Base-by-base conservation (phyloP, 2,113 vertebrate species). In the Halcyon malimbica region DNA sequence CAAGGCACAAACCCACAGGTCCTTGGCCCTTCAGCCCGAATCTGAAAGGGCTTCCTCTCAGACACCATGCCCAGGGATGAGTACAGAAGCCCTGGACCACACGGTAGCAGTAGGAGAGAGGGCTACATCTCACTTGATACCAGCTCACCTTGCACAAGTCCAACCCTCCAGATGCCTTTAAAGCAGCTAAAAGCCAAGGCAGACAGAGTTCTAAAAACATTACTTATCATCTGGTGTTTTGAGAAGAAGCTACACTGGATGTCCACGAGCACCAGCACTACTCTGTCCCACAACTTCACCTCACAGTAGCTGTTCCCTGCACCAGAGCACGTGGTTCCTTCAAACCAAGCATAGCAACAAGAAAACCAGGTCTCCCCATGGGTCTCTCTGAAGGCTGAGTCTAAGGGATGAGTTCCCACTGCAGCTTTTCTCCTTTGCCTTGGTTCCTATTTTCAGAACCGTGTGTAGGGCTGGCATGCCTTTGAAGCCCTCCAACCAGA, bases 1-100 rank as follows among this genome's bases (percentile, higher is more conserved):
- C 57, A 33, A 65, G 53, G 48, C 17, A n/a, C 26, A 28, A 57
- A 60, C 10, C 5, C 31, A 23, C 1, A 7, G 3, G n/a, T 29
- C 19, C 37, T 39, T 16, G 8, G 6, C 23, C 11, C 13, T 74
- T 57, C 24, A 21, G n/a, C 8, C n/a, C 41, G 5, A 11, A 46
- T 75, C n/a, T 31, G 25, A 20, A 19, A 56, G 16, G 16, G 24
- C 0, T 48, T 76, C 24, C 5, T 41, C 44, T 39, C 1, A 2
- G 20, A 11, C 63, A 51, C 13, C 9, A 2, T 39, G 51, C 29
- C 51, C 3, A 1, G n/a, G 19, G 29, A 4, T 11, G 70, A 26
- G 9, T 24, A 31, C 3, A 13, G 64, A 92, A 92, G 31, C 18
- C 44, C 19, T 19, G 76, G 63, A 80, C 24, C 19, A 51, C 26